phyloP scores from a whole-genome alignment of 2,113 vertebrate genomes.

The Gnathonemus longibarbis region DNA sequence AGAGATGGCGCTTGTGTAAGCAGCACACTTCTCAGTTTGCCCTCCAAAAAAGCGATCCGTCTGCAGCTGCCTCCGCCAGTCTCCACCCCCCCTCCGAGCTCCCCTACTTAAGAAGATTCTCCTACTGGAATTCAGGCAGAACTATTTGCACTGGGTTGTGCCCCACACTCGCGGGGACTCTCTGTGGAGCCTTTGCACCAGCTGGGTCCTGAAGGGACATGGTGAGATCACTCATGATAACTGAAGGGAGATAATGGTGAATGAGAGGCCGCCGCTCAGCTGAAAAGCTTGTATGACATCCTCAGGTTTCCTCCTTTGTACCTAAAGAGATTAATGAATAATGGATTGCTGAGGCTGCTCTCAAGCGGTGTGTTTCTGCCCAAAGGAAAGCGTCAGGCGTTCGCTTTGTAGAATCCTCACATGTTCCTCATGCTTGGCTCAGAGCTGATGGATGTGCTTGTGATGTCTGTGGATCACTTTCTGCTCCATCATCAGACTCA shows the following conservation, averaged over 20 bases:
- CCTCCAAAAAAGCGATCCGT: neutral
- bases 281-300: neutral
- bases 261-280: neutral
- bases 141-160: neutral
- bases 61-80: neutral
- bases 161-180: neutral
- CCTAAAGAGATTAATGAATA: neutral
- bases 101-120: neutral
- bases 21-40: neutral
- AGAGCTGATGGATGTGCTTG: neutral
- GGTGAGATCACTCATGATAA: neutral
- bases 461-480: neutral
- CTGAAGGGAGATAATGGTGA: neutral
- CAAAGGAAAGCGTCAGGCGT: neutral
- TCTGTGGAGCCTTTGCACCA: neutral
- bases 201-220: neutral
- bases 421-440: constrained; percentile 5
- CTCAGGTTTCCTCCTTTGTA: neutral
- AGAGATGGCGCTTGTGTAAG: neutral
- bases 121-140: neutral
- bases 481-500: neutral
- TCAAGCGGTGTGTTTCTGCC: neutral
- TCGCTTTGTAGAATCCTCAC: neutral
- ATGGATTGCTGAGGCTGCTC: neutral
- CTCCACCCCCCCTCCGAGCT: neutral